Conservation (phyloP, 2,797 vertebrate genomes). For the Arnoldichthys spilopterus region DNA sequence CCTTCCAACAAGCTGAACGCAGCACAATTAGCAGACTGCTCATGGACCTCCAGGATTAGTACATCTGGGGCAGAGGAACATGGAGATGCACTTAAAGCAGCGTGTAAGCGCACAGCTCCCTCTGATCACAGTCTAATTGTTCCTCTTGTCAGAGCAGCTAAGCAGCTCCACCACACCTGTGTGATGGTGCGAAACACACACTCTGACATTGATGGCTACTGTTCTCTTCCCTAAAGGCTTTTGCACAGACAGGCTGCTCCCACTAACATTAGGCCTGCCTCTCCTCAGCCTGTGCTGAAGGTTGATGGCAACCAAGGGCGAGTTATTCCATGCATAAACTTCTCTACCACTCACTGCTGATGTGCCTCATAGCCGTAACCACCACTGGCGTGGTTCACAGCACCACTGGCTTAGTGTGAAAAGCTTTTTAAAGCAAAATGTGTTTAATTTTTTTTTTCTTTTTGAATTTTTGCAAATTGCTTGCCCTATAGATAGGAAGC, state of each 20-base stretch:
- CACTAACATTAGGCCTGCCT: slow-evolving; percentile 3
- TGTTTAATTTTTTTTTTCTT: neutral
- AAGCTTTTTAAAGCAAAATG: neutral
- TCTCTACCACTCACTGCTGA: slow-evolving; percentile 37
- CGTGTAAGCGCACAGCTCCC: slow-evolving; percentile 36
- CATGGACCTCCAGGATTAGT: neutral
- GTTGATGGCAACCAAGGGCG: slow-evolving; percentile 44
- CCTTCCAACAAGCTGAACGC: neutral
- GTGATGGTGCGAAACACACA: slow-evolving; percentile 51
- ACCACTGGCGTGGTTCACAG: neutral
- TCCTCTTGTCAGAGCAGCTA: slow-evolving; percentile 28
- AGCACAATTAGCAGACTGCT: slow-evolving; percentile 8
- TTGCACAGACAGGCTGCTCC: slow-evolving; percentile 16
- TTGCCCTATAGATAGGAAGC: slow-evolving; percentile 13
- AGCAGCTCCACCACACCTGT: slow-evolving; percentile 33
- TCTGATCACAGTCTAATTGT: slow-evolving; percentile 54
- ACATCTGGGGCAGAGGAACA: slow-evolving; percentile 4
- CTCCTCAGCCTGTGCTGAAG: slow-evolving; percentile 37
- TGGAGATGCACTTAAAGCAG: slow-evolving; percentile 60
- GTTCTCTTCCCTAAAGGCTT: slow-evolving; percentile 29
- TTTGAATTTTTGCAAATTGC: slow-evolving; percentile 1
- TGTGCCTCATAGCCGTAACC: slow-evolving; percentile 8
- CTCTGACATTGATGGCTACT: slow-evolving; percentile 44
- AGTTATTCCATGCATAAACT: slow-evolving; percentile 45
- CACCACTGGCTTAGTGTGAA: neutral